Percentiles rank a stretch among this genome's conserved stretches.
Conservation (phyloP, 2,113 vertebrate genomes). For the Puntigrus tetrazona region DNA sequence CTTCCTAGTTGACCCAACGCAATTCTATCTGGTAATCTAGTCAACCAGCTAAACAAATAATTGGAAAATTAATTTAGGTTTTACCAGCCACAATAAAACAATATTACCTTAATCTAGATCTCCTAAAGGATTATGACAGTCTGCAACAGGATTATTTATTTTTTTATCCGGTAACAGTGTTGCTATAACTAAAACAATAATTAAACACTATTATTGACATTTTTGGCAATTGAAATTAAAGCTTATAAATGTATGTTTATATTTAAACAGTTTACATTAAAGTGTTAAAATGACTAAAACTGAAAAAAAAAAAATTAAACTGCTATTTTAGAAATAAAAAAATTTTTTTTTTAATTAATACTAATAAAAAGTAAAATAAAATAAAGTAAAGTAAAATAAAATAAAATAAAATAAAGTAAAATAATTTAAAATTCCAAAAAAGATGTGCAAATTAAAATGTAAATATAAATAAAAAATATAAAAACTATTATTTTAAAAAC, state of each 20-base stretch:
- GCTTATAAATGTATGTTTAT: background rate
- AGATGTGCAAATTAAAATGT: too few relatives aligned
- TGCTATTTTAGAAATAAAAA: background rate
- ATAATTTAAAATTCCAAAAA: too few relatives aligned
- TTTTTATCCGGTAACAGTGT: background rate
- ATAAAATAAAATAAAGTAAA: too few relatives aligned
- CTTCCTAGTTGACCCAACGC: background rate
- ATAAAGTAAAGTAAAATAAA: too few relatives aligned
- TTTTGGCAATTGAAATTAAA: background rate
- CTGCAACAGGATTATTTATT: background rate
- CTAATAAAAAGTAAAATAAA: too few relatives aligned
- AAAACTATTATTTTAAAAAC: too few relatives aligned
- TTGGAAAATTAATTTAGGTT: background rate
- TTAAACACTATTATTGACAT: background rate
- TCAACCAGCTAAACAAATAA: background rate
- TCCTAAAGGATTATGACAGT: background rate
- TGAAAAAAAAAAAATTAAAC: background rate
- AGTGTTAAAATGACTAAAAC: background rate
- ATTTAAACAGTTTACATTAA: background rate
- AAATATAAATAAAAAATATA: too few relatives aligned
- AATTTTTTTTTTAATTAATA: too few relatives aligned
- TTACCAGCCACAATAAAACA: background rate
- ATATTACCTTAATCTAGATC: background rate
- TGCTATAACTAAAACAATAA: background rate
- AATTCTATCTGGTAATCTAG: background rate